Conservation (phyloP, 2,888 invertebrate species). For the Yponomeuta cagnagella region DNA sequence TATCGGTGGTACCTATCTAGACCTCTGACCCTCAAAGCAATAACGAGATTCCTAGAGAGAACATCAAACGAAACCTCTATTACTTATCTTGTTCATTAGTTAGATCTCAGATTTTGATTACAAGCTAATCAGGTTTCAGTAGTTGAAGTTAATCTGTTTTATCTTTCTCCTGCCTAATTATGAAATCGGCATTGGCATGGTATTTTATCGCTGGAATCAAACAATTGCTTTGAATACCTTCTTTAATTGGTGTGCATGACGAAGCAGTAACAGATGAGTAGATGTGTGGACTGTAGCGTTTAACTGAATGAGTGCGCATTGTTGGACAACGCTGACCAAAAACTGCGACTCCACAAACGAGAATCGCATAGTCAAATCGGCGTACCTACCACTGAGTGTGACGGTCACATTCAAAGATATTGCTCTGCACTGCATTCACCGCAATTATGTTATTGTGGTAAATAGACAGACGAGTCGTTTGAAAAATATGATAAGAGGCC, state of each 20-base stretch:
- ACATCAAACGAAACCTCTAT: not conserved
- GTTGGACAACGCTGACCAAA: slow-evolving; percentile 37
- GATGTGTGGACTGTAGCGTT: not conserved
- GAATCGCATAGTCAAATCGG: slow-evolving; percentile 39
- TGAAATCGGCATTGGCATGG: slow-evolving; percentile 1
- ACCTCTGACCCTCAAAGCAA: not conserved
- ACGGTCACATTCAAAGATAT: too few relatives aligned
- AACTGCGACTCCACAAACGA: slow-evolving; percentile 43
- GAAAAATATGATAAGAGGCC: not conserved
- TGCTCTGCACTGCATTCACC: not conserved
- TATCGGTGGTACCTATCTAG: not conserved
- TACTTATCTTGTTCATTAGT: not conserved
- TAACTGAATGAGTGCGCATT: slow-evolving; percentile 12
- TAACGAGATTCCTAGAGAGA: not conserved
- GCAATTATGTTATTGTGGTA: not conserved
- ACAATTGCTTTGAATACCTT: slow-evolving; percentile 10
- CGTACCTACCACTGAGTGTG: slow-evolving; percentile 34
- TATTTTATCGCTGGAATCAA: slow-evolving; percentile 8
- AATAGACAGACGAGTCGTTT: not conserved
- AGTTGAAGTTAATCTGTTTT: not conserved
- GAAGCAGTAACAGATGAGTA: not conserved
- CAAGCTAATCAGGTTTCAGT: not conserved
- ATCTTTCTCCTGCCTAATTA: slow-evolving; percentile 1
- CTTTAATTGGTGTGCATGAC: not conserved
- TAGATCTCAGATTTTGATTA: not conserved